Evolutionary conservation across 2,888 invertebrate genomes (phyloP).

Genomic region (Dasysyrphus albostriatus): DNA sequence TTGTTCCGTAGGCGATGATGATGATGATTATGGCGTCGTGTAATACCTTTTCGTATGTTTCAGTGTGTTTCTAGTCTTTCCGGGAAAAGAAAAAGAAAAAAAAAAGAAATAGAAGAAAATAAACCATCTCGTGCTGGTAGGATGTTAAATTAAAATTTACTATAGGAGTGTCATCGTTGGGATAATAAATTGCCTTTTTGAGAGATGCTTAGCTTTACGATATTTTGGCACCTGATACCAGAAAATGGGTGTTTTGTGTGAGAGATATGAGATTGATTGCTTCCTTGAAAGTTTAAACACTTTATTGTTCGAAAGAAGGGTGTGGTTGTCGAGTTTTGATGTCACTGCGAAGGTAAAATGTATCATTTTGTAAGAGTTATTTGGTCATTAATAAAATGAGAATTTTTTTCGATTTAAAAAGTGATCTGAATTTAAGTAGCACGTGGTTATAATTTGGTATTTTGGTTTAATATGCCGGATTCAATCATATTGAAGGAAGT

Average conservation of each 20-base stretch:
- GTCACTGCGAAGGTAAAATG: background rate
- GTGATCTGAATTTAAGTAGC: background rate
- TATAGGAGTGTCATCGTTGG: constrained; percentile 58
- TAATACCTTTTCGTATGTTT: background rate
- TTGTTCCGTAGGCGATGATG: constrained; percentile 12
- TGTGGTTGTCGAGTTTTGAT: background rate
- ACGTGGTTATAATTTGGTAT: background rate
- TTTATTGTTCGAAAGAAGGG: constrained; percentile 8
- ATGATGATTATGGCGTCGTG: constrained; percentile 7
- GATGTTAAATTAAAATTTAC: constrained; percentile 63
- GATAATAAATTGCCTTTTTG: constrained; percentile 60
- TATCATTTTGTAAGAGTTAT: constrained; percentile 19
- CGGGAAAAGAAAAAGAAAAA: background rate
- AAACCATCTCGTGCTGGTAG: constrained; percentile 32
- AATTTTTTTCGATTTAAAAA: constrained; percentile 13
- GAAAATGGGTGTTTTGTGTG: constrained; percentile 34
- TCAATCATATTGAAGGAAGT: background rate
- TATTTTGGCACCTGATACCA: constrained; percentile 53
- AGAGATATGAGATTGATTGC: constrained; percentile 42
- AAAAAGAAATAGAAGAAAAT: background rate
- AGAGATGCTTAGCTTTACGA: constrained; percentile 52
- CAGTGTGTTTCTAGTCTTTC: background rate
- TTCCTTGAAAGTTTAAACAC: constrained; percentile 31
- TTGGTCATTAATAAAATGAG: constrained; percentile 15
- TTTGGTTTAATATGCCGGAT: background rate